phyloP scores from a whole-genome alignment of 1,140 invertebrate genomes.

The Argopecten irradians region DNA sequence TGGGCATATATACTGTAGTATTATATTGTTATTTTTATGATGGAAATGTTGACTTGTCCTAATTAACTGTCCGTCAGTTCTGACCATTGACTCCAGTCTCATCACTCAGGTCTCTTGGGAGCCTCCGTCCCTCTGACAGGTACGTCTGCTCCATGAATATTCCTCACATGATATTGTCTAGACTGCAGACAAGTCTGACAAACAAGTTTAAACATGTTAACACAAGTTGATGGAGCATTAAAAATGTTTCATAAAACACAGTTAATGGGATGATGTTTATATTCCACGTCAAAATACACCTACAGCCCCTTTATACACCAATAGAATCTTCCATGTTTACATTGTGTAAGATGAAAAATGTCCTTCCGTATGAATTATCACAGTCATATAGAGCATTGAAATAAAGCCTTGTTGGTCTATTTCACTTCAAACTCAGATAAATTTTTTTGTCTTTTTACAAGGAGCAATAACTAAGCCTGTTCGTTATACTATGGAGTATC shows the following conservation, averaged over 20 bases:
- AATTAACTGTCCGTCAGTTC: too few relatives aligned
- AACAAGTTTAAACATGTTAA: too few relatives aligned
- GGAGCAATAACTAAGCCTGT: too few relatives aligned
- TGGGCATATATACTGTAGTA: too few relatives aligned
- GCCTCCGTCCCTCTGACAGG: background rate
- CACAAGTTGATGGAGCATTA: background rate
- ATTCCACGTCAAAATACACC: background rate
- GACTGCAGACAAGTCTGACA: background rate
- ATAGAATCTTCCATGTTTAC: background rate
- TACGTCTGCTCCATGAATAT: background rate
- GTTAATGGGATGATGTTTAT: background rate
- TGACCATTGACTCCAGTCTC: background rate
- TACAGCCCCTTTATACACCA: background rate
- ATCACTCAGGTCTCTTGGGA: background rate
- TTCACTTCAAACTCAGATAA: too few relatives aligned
- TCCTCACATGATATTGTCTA: slow-evolving; percentile 5
- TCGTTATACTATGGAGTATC: too few relatives aligned
- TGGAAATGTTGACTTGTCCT: too few relatives aligned
- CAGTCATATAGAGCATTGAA: background rate
- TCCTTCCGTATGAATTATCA: background rate
- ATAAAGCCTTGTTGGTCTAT: too few relatives aligned
- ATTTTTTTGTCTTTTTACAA: too few relatives aligned
- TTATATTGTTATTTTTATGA: too few relatives aligned
- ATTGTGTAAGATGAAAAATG: background rate
- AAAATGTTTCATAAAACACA: background rate